These are phyloP conservation scores for Calameuta idolon DNA, from an alignment of 2,888 invertebrate species.

Conservation along the genomic window DNA sequence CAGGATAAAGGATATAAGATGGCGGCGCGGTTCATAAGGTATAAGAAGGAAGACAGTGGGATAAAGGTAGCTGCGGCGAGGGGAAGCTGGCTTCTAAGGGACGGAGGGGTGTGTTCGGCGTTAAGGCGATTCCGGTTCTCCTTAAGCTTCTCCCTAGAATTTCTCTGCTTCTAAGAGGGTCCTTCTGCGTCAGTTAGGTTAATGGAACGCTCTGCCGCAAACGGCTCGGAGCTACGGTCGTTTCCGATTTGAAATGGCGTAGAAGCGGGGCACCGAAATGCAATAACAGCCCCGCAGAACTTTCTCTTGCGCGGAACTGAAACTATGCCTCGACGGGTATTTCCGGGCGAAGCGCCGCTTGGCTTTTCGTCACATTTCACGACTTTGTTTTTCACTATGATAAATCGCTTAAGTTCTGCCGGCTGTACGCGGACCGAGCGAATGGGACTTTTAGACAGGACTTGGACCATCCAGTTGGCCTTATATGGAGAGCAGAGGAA, in stretches of 20 bases:
- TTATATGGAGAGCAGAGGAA: too few relatives aligned
- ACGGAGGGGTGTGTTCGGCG: too few relatives aligned
- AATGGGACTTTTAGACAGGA: too few relatives aligned
- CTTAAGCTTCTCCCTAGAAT: constrained; percentile 28
- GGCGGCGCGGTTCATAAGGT: neutral
- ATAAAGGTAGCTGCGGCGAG: neutral
- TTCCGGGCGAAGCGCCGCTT: too few relatives aligned
- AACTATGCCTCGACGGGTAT: constrained; percentile 15
- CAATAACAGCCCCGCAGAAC: constrained; percentile 30
- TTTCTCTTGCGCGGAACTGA: constrained; percentile 24
- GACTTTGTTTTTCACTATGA: too few relatives aligned
- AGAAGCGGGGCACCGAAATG: constrained; percentile 30
- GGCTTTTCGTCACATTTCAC: too few relatives aligned
- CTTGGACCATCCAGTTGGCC: too few relatives aligned
- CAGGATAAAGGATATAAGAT: neutral
- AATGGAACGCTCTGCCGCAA: constrained; percentile 52
- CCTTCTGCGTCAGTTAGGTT: constrained; percentile 33
- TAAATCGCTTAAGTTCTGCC: too few relatives aligned
- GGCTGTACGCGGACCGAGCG: too few relatives aligned
- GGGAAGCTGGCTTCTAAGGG: too few relatives aligned
- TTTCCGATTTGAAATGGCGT: constrained; percentile 49
- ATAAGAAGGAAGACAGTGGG: neutral
- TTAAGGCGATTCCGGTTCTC: constrained; percentile 42
- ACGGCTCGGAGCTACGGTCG: constrained; percentile 45
- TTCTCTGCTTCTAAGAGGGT: constrained; percentile 18